Evolutionary conservation across 2,797 vertebrate species (phyloP), one percentile per base, ranked within the genome.

Genomic region (Coregonus suidteri): DNA sequence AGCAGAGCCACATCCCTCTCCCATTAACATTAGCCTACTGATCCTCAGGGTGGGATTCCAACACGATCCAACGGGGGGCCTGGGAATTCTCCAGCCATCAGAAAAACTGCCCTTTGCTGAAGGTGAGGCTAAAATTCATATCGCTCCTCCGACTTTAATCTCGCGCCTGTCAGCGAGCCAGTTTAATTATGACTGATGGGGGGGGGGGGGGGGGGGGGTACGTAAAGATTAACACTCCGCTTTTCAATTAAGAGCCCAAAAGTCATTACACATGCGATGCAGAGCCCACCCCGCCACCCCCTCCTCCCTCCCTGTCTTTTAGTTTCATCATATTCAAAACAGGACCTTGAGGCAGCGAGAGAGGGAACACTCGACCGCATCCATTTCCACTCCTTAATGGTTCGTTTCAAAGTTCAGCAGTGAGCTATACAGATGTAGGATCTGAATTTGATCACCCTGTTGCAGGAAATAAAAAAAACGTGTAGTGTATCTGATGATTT

Each of bases 181-280:
- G 79, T 89, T 91, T 94, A 93, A 94, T 94, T 94, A 93, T 92
- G 91, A 93, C 86, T 82, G 87, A 90, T 92, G 85, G 71, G 70
- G 74, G 16, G 11, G 53, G 14, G 62, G 68, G 47, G 20, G 75
- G 31, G 25, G n/a, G n/a, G n/a, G 77, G 54, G 9, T 64, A 34
- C 34, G 69, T 73, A 73, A 75, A 76, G 75, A 73, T 80, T 83
- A 84, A 77, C 80, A 77, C 18, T 68, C 52, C 75, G 82, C 64
- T 88, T 91, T 92, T 90, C 88, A 91, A 91, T 92, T 88, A 90
- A 87, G 71, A 86, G 81, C 73, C 82, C 70, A 74, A 82, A 77
- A 79, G 77, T 78, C 79, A 82, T 78, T 84, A 90, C 77, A 82
- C 86, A 87, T 83, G 78, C 70, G 71, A 79, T 76, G 53, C 20